Percentiles rank a stretch among this genome's conserved stretches.
These are phyloP conservation scores for Setophaga coronata DNA, from an alignment of 2,113 vertebrate species.

Conservation along the genomic window DNA sequence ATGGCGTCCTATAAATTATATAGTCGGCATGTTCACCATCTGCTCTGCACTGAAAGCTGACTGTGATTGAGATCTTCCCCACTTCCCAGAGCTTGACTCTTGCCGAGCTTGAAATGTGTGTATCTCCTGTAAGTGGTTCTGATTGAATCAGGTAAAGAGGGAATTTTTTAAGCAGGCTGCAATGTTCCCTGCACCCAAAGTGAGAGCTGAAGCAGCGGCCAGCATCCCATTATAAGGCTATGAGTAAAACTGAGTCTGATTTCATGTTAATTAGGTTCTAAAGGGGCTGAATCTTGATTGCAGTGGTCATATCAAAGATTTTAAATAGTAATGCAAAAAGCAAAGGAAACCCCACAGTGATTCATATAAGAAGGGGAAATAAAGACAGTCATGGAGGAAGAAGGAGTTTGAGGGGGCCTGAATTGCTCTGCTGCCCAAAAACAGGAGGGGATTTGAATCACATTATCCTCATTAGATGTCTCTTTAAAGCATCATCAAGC, in stretches of 20 bases:
- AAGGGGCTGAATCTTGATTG: constrained; percentile 26
- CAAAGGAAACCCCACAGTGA: constrained; percentile 61
- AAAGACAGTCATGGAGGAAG: constrained; percentile 21
- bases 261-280: constrained; percentile 47
- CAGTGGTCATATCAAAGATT: constrained; percentile 40
- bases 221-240: neutral
- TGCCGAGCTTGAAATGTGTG: neutral
- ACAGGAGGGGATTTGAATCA: constrained; percentile 51
- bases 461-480: constrained; percentile 56
- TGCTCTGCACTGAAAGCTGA: constrained; percentile 3
- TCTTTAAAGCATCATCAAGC: constrained; percentile 52
- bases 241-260: constrained; percentile 43
- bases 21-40: neutral
- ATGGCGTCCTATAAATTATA: constrained; percentile 60
- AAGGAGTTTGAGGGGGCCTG: constrained; percentile 32
- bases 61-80: constrained; percentile 46
- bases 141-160: constrained; percentile 60
- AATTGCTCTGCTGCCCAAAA: constrained; percentile 48
- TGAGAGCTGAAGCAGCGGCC: neutral
- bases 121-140: constrained; percentile 44
- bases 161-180: constrained; percentile 37
- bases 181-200: neutral
- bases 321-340: constrained; percentile 40
- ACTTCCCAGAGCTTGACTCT: constrained; percentile 21
- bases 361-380: constrained; percentile 52